A percentile compares a stretch with the other conserved stretches of the same genome.
Conservation (phyloP, 23 tunicate genomes). For the Styela plicata region DNA sequence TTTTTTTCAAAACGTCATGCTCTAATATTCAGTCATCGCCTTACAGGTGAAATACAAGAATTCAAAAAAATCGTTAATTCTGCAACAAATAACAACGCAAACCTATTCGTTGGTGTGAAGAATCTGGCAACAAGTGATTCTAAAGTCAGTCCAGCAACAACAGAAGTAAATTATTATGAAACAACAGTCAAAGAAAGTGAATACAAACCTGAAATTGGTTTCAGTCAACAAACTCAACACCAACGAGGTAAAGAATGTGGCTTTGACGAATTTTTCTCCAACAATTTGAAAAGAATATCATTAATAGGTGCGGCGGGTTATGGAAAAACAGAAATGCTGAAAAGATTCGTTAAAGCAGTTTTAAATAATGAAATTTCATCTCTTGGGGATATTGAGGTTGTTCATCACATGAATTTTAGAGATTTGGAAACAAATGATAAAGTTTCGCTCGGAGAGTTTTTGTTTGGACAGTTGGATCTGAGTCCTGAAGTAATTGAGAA, state of each 20-base stretch:
- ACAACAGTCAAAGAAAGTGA: background rate
- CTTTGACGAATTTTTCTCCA: background rate
- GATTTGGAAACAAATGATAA: background rate
- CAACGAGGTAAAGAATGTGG: background rate
- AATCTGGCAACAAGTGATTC: background rate
- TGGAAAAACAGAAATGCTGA: constrained; percentile 5
- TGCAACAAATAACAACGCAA: background rate
- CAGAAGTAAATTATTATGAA: background rate
- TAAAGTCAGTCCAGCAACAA: background rate
- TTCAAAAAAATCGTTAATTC: background rate
- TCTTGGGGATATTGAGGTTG: background rate
- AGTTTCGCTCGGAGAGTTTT: background rate
- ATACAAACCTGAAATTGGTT: background rate
- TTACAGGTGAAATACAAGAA: background rate
- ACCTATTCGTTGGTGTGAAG: too few relatives aligned
- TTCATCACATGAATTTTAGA: background rate
- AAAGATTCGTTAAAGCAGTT: background rate
- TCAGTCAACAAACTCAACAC: background rate
- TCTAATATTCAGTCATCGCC: too few relatives aligned
- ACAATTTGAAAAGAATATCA: too few relatives aligned
- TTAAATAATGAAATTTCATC: background rate
- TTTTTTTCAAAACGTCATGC: too few relatives aligned
- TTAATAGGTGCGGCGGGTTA: background rate
- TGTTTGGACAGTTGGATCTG: background rate
- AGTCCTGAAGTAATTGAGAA: background rate